phyloP scores from a whole-genome alignment of 2,888 invertebrate genomes.

The Catocala fraxini region DNA sequence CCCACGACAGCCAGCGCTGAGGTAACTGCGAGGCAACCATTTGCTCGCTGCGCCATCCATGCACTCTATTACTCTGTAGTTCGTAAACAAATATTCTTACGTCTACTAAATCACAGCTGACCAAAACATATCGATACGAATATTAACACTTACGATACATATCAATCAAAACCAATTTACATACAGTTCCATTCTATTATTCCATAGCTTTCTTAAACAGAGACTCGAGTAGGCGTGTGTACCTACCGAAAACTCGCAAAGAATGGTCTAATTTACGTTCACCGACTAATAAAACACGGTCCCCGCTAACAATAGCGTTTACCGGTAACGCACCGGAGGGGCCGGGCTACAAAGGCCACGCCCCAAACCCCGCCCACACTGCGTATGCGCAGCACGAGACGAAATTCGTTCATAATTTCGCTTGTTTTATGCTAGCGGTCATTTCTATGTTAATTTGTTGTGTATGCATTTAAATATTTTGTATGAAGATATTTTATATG shows the following conservation, averaged over 20 bases:
- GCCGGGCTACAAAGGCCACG: slow-evolving; percentile 70
- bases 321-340: slow-evolving; percentile 80
- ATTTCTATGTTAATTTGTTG: slow-evolving; percentile 28
- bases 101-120: no score
- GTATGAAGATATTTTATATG: not conserved
- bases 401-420: slow-evolving; percentile 36
- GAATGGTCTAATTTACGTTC: slow-evolving; percentile 31
- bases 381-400: slow-evolving; percentile 47
- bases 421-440: slow-evolving; percentile 24
- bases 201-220: not conserved
- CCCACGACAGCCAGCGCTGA: no score
- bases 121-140: no score
- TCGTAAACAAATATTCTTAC: no score
- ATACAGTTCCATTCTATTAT: not conserved
- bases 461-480: slow-evolving; percentile 5
- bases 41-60: no score
- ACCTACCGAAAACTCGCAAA: slow-evolving; percentile 21
- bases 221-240: slow-evolving; percentile 25
- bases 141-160: no score
- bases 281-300: slow-evolving; percentile 50
- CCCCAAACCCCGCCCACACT: slow-evolving; percentile 68
- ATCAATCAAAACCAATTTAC: not conserved
- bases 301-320: slow-evolving; percentile 68
- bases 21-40: no score
- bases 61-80: no score